phyloP scores from a whole-genome alignment of 1,140 invertebrate genomes.

The Sitobion miscanthi region DNA sequence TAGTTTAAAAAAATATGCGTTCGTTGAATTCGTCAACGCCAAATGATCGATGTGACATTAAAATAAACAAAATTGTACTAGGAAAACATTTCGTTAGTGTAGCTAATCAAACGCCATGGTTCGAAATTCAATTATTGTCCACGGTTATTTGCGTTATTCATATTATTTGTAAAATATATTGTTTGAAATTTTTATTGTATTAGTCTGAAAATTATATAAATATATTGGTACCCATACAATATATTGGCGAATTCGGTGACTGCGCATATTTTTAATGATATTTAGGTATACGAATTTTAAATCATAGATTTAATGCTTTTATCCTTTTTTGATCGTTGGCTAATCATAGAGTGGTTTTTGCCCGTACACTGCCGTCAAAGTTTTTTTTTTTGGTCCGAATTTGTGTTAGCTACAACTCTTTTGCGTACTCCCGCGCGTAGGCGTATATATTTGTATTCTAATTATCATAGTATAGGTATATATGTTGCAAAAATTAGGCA shows the following conservation, averaged over 20 bases:
- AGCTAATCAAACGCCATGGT: neutral
- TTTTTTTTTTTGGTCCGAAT: too few species aligned
- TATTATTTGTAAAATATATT: neutral
- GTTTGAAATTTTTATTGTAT: neutral
- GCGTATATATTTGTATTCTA: too few species aligned
- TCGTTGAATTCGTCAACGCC: neutral
- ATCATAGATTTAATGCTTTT: neutral
- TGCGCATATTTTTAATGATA: neutral
- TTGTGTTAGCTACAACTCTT: too few species aligned
- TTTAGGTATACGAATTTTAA: neutral
- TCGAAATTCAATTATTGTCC: neutral
- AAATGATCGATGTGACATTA: neutral
- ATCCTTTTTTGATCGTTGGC: neutral
- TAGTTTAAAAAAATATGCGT: neutral
- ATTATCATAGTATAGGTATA: too few species aligned
- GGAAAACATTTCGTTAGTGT: neutral
- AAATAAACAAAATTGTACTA: neutral
- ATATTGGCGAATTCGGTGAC: neutral
- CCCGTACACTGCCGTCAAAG: too few species aligned
- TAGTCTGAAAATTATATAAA: neutral
- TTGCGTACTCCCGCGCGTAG: too few species aligned
- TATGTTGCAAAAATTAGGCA: too few species aligned
- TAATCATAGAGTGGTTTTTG: neutral
- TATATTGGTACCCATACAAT: neutral
- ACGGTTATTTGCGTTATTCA: neutral